Conservation (phyloP, 1,140 invertebrate genomes). For the Apolygus lucorum region DNA sequence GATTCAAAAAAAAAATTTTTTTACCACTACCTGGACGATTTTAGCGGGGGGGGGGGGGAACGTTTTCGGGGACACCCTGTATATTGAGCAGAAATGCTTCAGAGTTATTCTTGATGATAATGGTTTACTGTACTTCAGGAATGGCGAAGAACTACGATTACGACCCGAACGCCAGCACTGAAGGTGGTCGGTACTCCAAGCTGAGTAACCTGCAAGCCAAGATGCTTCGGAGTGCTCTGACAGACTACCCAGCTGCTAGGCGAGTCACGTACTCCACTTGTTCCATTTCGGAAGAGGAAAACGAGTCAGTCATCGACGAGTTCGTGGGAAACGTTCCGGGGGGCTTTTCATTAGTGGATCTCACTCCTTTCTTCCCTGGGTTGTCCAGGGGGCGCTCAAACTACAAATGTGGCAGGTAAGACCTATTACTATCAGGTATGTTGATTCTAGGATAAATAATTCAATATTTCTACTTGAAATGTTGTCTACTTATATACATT, state of each 20-base stretch:
- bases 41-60: too few species aligned
- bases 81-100: too few species aligned
- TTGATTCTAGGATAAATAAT: too few species aligned
- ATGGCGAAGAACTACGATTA: conserved; percentile 50
- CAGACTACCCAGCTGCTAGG: conserved; percentile 69
- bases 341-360: conserved; percentile 53
- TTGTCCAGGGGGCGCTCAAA: conserved; percentile 56
- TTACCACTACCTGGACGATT: too few species aligned
- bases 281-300: conserved; percentile 81
- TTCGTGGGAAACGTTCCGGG: conserved; percentile 42
- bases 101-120: too few species aligned
- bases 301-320: conserved; percentile 74
- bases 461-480: not conserved
- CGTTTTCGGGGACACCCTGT: too few species aligned
- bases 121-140: conserved; percentile 45
- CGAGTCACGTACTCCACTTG: conserved; percentile 92
- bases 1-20: too few species aligned
- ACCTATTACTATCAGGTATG: too few species aligned
- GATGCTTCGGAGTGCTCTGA: conserved; percentile 76
- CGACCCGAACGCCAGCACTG: conserved; percentile 37
- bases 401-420: conserved; percentile 45
- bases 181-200: conserved; percentile 50
- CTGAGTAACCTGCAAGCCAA: conserved; percentile 75
- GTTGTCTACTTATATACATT: too few species aligned
- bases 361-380: conserved; percentile 44